phyloP scores from a whole-genome alignment of 2,888 invertebrate species.

The Cantharis flavilabris region DNA sequence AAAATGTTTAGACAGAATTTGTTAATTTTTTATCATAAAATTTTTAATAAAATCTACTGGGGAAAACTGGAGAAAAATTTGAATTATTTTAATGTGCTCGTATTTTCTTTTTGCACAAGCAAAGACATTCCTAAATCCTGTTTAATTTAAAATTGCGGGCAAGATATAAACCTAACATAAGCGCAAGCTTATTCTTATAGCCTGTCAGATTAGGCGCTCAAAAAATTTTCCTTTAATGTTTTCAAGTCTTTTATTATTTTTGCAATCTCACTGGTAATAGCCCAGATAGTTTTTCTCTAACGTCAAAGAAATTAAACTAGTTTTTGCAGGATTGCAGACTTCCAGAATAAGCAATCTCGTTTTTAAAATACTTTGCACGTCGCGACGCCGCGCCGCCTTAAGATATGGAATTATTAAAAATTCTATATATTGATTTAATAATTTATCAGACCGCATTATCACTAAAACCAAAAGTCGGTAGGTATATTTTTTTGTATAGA shows the following conservation, averaged over 20 bases:
- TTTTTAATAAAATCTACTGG: background rate
- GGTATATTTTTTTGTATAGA: background rate
- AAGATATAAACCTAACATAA: background rate
- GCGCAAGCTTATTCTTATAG: background rate
- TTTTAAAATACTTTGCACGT: background rate
- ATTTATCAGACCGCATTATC: background rate
- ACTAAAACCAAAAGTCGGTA: background rate
- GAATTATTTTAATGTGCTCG: background rate
- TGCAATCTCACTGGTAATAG: background rate
- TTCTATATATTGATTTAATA: background rate
- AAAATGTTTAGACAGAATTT: background rate
- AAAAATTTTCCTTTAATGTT: constrained; percentile 1
- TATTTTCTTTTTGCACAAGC: background rate
- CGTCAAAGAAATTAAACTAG: background rate
- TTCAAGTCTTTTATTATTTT: background rate
- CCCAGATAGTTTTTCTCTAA: background rate
- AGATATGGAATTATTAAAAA: background rate
- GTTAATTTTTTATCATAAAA: background rate
- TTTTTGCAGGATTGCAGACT: background rate
- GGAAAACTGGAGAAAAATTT: background rate
- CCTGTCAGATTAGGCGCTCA: background rate
- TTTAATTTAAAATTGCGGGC: constrained; percentile 1
- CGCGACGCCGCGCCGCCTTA: background rate
- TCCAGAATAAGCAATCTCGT: background rate
- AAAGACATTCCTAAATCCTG: constrained; percentile 1